Conservation (phyloP, 2,888 invertebrate species). For the Agrochola lychnidis region DNA sequence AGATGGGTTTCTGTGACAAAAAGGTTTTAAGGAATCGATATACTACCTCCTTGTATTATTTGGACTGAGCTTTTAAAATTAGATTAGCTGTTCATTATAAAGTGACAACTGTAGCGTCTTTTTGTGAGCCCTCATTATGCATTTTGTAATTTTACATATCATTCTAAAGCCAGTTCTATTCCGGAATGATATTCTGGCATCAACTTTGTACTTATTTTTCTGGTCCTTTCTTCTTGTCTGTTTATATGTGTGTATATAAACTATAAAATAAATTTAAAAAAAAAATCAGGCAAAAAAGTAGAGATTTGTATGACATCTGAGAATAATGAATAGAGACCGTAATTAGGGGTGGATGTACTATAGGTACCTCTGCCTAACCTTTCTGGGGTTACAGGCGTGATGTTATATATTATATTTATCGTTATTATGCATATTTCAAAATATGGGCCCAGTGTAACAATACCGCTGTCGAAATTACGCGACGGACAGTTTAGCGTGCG, state of each 20-base stretch:
- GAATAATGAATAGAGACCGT: neutral
- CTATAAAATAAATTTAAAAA: no score
- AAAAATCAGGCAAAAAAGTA: no score
- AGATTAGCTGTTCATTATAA: neutral
- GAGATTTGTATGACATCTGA: no score
- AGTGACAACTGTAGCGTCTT: neutral
- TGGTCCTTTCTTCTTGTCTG: no score
- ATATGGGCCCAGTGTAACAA: neutral
- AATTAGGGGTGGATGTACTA: neutral
- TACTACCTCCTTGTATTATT: neutral
- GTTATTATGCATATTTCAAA: neutral
- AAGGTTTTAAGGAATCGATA: conserved; percentile 12
- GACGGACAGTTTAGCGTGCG: neutral
- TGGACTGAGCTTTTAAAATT: neutral
- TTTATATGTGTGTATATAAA: no score
- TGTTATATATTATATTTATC: neutral
- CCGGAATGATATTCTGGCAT: neutral
- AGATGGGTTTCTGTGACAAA: conserved; percentile 1
- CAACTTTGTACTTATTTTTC: no score
- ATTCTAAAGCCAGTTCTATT: neutral
- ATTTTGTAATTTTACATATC: neutral
- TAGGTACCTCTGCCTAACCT: neutral
- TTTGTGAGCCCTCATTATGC: neutral
- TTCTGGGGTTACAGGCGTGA: neutral
- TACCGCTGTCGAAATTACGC: no score